phyloP scores from a whole-genome alignment of 2,888 invertebrate genomes.

The Liopterus haemorrhoidalis region DNA sequence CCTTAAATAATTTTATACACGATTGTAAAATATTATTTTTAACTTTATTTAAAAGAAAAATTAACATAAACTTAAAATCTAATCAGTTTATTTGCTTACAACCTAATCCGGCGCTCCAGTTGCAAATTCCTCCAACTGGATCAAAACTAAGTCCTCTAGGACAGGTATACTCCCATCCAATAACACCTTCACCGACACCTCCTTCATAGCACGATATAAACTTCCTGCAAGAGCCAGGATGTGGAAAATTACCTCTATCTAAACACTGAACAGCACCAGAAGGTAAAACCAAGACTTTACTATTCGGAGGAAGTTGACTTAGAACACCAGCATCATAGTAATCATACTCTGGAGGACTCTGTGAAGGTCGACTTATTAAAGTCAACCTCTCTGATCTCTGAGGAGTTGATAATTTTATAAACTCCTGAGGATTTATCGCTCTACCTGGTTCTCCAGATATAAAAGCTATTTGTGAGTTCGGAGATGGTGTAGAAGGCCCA shows the following conservation, averaged over 20 bases:
- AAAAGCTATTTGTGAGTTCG: no score
- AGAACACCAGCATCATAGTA: slow-evolving; percentile 55
- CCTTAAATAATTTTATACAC: no score
- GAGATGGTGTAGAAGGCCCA: slow-evolving; percentile 28
- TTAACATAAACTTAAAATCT: background rate
- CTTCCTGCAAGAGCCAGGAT: slow-evolving; percentile 84
- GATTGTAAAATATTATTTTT: no score
- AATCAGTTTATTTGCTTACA: slow-evolving; percentile 53
- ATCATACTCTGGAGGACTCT: no score
- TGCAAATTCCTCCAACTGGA: slow-evolving; percentile 84
- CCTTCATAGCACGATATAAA: slow-evolving; percentile 85
- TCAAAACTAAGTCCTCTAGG: slow-evolving; percentile 81
- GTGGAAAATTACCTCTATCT: slow-evolving; percentile 87
- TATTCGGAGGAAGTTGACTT: slow-evolving; percentile 49
- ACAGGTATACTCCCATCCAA: slow-evolving; percentile 86
- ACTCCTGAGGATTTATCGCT: no score
- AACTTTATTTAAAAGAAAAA: no score
- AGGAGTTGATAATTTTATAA: no score
- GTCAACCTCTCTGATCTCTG: no score
- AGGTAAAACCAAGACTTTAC: slow-evolving; percentile 59
- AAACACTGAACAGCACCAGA: slow-evolving; percentile 75
- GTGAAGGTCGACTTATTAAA: no score
- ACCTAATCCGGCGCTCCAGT: slow-evolving; percentile 78
- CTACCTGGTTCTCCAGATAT: no score
- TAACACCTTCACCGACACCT: slow-evolving; percentile 67